Conservation (phyloP, 2,113 vertebrate genomes). For the Sitta europaea region DNA sequence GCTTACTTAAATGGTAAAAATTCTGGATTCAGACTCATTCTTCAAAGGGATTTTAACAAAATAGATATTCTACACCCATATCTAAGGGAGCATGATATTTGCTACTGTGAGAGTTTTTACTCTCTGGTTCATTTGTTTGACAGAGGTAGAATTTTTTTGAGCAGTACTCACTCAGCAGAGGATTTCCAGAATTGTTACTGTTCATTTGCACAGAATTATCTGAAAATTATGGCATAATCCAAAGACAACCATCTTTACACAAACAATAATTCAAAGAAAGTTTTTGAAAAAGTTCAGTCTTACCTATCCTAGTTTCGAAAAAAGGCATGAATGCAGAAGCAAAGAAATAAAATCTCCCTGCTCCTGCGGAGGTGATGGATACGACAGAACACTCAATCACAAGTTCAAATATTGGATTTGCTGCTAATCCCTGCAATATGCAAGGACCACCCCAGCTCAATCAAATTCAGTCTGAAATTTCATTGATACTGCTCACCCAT, state of each 20-base stretch:
- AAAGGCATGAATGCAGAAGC: not conserved
- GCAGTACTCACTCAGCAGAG: not conserved
- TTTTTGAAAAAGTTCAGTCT: not conserved
- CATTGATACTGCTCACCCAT: not conserved
- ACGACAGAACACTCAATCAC: not conserved
- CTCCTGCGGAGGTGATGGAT: not conserved
- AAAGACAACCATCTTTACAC: not conserved
- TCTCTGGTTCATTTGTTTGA: not conserved
- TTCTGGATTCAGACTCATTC: not conserved
- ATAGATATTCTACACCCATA: not conserved
- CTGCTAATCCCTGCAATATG: not conserved
- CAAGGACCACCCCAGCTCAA: not conserved
- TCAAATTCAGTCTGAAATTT: not conserved
- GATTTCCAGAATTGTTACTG: not conserved
- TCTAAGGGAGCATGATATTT: not conserved
- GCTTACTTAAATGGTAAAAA: not conserved
- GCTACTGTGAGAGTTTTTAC: not conserved
- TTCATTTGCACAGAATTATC: not conserved
- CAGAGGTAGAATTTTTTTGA: not conserved
- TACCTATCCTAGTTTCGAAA: not conserved
- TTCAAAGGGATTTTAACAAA: not conserved
- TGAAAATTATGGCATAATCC: not conserved
- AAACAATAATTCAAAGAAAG: not conserved
- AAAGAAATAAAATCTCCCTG: not conserved
- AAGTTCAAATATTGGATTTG: not conserved